A percentile compares a stretch with the other conserved stretches of the same genome.
Evolutionary conservation across 2,797 vertebrate genomes (phyloP).

Genomic region (Pipistrellus pipistrellus): DNA sequence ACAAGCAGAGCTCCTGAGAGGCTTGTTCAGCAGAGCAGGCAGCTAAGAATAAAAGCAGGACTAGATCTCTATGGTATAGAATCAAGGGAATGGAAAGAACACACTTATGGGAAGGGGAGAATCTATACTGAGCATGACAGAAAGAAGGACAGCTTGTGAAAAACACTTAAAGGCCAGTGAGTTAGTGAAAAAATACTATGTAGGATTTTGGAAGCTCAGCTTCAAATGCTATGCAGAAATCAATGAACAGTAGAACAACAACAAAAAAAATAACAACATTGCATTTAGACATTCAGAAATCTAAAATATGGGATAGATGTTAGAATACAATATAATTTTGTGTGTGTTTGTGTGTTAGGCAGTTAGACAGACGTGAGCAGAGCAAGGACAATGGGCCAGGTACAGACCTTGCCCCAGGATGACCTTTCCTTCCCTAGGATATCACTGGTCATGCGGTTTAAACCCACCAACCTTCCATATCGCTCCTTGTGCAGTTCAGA

Average conservation of each 20-base stretch:
- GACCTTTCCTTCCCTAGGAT: not conserved
- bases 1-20: not conserved
- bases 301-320: not conserved
- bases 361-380: not conserved
- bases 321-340: not conserved
- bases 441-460: not conserved
- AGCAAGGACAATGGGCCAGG: not conserved
- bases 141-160: not conserved
- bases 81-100: not conserved
- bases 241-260: not conserved
- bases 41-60: not conserved
- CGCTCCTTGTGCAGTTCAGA: not conserved
- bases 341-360: not conserved
- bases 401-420: not conserved
- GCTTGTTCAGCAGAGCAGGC: not conserved
- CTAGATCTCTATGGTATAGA: accelerated
- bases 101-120: not conserved
- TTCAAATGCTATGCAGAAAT: not conserved
- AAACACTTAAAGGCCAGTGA: not conserved
- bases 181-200: not conserved
- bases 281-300: not conserved
- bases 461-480: not conserved
- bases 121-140: not conserved
- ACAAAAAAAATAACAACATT: not conserved
- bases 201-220: not conserved